Conservation (phyloP, 2,888 invertebrate genomes). For the Lasius fuliginosus region DNA sequence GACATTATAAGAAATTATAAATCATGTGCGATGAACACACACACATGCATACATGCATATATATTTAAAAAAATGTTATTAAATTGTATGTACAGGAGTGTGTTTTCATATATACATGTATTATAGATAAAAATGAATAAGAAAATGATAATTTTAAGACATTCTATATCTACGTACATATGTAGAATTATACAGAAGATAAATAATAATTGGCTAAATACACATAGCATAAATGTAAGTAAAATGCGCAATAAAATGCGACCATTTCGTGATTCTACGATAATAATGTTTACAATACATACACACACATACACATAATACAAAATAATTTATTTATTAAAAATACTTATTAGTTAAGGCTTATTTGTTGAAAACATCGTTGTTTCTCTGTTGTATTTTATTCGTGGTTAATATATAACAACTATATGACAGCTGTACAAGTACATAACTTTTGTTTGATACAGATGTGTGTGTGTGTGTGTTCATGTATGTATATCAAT, state of each 20-base stretch:
- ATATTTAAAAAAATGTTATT: too few species aligned
- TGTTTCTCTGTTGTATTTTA: slow-evolving; percentile 42
- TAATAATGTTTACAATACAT: neutral
- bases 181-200: slow-evolving; percentile 15
- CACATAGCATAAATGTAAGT: neutral
- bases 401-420: slow-evolving; percentile 40
- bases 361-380: neutral
- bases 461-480: neutral
- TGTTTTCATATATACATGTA: neutral
- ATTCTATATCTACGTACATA: neutral
- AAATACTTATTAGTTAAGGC: neutral
- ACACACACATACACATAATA: neutral
- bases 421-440: slow-evolving; percentile 47
- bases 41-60: too few species aligned
- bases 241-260: neutral
- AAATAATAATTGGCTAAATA: slow-evolving; percentile 13
- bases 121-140: neutral
- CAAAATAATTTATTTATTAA: neutral
- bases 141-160: neutral
- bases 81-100: slow-evolving; percentile 6
- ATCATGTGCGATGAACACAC: too few species aligned
- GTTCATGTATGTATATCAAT: neutral
- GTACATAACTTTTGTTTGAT: slow-evolving; percentile 40
- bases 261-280: neutral
- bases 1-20: too few species aligned